Base-by-base conservation (phyloP, 2,113 vertebrate genomes). In the Neoarius graeffei region DNA sequence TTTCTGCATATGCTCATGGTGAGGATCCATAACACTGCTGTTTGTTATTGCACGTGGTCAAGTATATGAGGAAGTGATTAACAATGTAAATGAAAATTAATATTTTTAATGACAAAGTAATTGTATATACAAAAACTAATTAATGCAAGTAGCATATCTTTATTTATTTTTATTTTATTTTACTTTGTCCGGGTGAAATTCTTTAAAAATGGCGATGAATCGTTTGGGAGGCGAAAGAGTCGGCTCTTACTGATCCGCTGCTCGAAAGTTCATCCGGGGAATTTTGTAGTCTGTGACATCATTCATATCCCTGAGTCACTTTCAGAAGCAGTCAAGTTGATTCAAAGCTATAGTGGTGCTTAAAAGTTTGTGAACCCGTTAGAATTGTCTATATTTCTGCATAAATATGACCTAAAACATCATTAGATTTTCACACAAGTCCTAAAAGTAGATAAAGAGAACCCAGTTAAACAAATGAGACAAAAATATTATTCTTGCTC, bases 221-320 rank as follows among this genome's bases (percentile, higher is more conserved):
- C 71, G 35, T 74, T 74, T 74, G 35, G 17, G 35, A 48, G 3
- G 35, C 35, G 9, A 50, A 57, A 56, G 54, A 80, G 11, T 80
- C 54, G 77, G 4, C 79, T 81, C 79, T 30, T 81, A 10, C 25
- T 79, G 19, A 5, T 52, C 23, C 11, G 23, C 25, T 80, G 13
- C 27, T 20, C 1, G 11, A 30, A 81, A 5, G 5, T n/a, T 10
- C 85, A 88, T 84, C 82, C 87, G 82, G 85, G 87, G 82, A 90
- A 86, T 17, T 54, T 87, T 90, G 82, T 60, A 76, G 76, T 5
- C 3, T 42, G 35, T 84, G 88, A 83, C 85, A 82, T 86, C 81
- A 86, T 17, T 50, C 8, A 30, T 27, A n/a, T 9, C 6, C 27
- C 7, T 1, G 23, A 6, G 19, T 20, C 35, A 20, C 9, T 42